Evolutionary conservation across 2,888 invertebrate species (phyloP).

Genomic region (Escarpia spicata): DNA sequence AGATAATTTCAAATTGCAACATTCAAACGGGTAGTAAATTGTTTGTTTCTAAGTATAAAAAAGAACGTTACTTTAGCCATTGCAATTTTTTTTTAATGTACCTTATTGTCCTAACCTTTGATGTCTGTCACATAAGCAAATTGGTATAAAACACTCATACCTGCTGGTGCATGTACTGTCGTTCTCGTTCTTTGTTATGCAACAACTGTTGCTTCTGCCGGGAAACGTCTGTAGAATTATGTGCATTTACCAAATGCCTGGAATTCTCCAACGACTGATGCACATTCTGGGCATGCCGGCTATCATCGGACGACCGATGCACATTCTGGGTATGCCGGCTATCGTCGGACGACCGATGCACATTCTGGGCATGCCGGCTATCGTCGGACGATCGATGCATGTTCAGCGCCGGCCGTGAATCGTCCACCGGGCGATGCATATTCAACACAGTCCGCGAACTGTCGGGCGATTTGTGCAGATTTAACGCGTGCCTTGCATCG

Average conservation of each 20-base stretch:
- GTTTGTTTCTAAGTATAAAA: no score
- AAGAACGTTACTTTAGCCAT: no score
- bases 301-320: background rate
- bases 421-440: background rate
- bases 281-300: background rate
- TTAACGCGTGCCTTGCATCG: background rate
- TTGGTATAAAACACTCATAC: no score
- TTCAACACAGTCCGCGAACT: background rate
- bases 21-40: no score
- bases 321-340: background rate
- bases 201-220: background rate
- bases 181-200: background rate
- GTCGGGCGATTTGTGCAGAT: constrained; percentile 5
- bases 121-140: no score
- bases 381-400: background rate
- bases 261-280: background rate
- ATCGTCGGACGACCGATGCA: background rate
- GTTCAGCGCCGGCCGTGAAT: background rate
- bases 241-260: background rate
- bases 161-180: background rate
- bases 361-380: background rate
- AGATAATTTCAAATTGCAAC: no score
- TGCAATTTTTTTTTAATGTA: no score
- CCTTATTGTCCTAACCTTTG: no score
- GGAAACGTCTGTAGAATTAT: background rate